Conservation (phyloP, 2,888 invertebrate genomes). For the Notocelia uddmanniana region DNA sequence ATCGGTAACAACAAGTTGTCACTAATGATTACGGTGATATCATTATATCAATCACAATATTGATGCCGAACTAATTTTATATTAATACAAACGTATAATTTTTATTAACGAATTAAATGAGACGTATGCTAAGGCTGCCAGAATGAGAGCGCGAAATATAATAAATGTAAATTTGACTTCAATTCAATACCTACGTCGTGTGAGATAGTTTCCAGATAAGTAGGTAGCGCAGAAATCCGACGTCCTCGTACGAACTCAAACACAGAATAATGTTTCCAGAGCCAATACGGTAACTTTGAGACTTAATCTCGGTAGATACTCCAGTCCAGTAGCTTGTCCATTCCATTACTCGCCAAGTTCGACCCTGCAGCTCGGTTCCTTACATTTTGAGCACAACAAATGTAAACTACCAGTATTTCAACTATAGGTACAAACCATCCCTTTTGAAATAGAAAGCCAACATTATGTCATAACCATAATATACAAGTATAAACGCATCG, state of each 20-base stretch:
- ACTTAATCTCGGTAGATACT: constrained; percentile 77
- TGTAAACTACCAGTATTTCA: neutral
- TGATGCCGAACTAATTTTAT: neutral
- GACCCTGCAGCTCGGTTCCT: constrained; percentile 59
- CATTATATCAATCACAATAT: neutral
- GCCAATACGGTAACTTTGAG: constrained; percentile 74
- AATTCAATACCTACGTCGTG: neutral
- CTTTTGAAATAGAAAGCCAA: no score
- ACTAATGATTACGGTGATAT: neutral
- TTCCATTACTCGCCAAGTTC: constrained; percentile 67
- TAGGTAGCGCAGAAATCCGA: constrained; percentile 52
- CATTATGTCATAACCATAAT: no score
- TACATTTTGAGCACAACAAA: constrained; percentile 16
- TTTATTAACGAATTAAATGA: neutral
- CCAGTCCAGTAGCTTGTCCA: constrained; percentile 62
- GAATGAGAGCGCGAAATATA: neutral
- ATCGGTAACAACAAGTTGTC: constrained; percentile 5
- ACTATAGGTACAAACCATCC: neutral
- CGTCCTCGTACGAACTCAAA: constrained; percentile 55
- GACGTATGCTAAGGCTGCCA: no score
- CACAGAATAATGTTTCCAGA: constrained; percentile 73
- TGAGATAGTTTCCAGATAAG: neutral
- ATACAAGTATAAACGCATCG: no score
- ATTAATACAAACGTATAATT: neutral
- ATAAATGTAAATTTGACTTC: neutral